Evolutionary conservation across 2,113 vertebrate species (phyloP).

Genomic region (Syngnathus floridae): DNA sequence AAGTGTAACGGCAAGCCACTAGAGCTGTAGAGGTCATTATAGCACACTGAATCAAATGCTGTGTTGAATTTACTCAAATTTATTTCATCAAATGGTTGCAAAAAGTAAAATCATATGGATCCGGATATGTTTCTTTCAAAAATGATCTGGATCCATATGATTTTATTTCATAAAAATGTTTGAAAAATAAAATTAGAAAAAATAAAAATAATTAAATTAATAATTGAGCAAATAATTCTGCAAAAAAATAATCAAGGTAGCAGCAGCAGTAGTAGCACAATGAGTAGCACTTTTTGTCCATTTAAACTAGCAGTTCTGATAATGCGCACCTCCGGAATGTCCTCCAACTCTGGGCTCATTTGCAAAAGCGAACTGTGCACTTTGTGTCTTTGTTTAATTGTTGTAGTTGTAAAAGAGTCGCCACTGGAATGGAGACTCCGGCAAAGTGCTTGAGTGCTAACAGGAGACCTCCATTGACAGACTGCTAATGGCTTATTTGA

Average conservation of each 20-base stretch:
- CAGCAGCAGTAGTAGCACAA: background rate
- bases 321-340: background rate
- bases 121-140: too few species aligned
- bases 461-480: conserved; percentile 66
- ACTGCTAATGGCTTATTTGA: conserved; percentile 73
- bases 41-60: too few species aligned
- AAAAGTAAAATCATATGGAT: too few species aligned
- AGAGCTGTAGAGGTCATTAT: too few species aligned
- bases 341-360: background rate
- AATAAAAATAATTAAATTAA: too few species aligned
- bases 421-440: conserved; percentile 52
- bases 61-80: too few species aligned
- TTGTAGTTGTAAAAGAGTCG: conserved; percentile 60
- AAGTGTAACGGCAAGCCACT: background rate
- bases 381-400: conserved; percentile 13
- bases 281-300: background rate
- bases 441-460: conserved; percentile 66
- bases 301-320: background rate
- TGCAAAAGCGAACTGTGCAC: background rate
- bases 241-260: background rate
- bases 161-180: too few species aligned
- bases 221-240: too few species aligned
- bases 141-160: too few species aligned
- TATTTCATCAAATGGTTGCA: too few species aligned
- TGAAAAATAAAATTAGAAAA: too few species aligned